These are phyloP conservation scores for Papilio helenus DNA, from an alignment of 1,140 invertebrate species.

Conservation along the genomic window DNA sequence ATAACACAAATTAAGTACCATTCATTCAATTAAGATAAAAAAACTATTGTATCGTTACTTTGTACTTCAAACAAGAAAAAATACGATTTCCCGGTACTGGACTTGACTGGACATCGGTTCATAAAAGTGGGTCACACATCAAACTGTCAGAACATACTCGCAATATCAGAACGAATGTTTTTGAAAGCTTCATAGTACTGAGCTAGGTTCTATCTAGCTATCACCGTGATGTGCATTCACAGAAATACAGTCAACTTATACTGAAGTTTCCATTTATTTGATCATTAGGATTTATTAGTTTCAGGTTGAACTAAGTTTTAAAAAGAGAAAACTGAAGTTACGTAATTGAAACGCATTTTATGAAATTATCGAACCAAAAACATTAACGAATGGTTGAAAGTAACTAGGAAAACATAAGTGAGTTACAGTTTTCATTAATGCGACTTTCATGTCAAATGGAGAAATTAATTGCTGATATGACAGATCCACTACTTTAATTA, in stretches of 20 bases:
- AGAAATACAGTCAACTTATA: background rate
- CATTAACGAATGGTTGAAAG: too few species aligned
- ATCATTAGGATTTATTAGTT: too few species aligned
- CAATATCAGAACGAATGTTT: conserved; percentile 16
- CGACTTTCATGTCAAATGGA: too few species aligned
- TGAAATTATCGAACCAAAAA: too few species aligned
- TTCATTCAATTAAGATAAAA: background rate
- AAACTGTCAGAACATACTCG: conserved; percentile 24
- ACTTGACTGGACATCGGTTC: conserved; percentile 5
- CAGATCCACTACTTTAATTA: too few species aligned
- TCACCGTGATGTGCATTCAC: background rate
- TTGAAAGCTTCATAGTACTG: background rate
- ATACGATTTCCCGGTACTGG: background rate
- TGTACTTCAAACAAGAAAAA: background rate
- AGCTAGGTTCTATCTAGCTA: background rate
- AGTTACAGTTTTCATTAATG: too few species aligned
- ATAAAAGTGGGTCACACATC: conserved; percentile 29
- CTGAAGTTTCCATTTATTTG: too few species aligned
- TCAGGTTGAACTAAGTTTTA: too few species aligned
- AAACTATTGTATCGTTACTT: background rate
- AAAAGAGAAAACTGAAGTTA: too few species aligned
- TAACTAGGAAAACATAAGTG: too few species aligned
- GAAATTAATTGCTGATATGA: too few species aligned
- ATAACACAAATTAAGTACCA: background rate
- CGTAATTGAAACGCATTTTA: too few species aligned